phyloP scores from a whole-genome alignment of 2,888 invertebrate species.

The Epinotia nisella region DNA sequence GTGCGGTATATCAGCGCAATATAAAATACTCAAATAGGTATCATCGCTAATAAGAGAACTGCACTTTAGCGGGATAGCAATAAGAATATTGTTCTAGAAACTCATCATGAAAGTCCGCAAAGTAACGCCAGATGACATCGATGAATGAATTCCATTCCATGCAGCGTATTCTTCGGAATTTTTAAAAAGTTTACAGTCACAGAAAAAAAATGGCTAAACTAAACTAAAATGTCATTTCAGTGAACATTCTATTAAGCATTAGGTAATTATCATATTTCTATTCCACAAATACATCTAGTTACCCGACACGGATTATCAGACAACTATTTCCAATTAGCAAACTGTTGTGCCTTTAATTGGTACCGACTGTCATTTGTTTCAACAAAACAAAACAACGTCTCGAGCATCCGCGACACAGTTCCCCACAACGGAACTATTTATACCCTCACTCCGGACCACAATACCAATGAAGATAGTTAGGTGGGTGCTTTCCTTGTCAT shows the following conservation, averaged over 20 bases:
- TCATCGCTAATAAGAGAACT: too few relatives aligned
- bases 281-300: neutral
- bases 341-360: slow-evolving; percentile 17
- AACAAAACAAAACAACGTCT: slow-evolving; percentile 7
- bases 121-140: too few relatives aligned
- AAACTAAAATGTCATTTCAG: too few relatives aligned
- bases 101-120: too few relatives aligned
- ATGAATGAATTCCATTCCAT: too few relatives aligned
- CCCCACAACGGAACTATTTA: slow-evolving; percentile 17
- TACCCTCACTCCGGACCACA: neutral
- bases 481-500: neutral
- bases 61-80: too few relatives aligned
- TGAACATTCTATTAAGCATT: neutral
- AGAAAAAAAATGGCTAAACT: neutral
- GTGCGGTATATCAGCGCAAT: too few relatives aligned
- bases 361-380: slow-evolving; percentile 5
- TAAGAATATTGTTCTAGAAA: too few relatives aligned
- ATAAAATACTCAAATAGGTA: too few relatives aligned
- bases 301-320: neutral
- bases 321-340: slow-evolving; percentile 10
- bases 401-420: slow-evolving; percentile 19
- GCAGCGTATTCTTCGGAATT: too few relatives aligned
- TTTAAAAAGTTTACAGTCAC: too few relatives aligned
- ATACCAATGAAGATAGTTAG: neutral
- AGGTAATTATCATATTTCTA: neutral